Percentiles rank a stretch among this genome's conserved stretches.
These are phyloP conservation scores for Apostichopus japonicus DNA, from an alignment of 35 echinoderm and acorn worm genomes.

Conservation along the genomic window DNA sequence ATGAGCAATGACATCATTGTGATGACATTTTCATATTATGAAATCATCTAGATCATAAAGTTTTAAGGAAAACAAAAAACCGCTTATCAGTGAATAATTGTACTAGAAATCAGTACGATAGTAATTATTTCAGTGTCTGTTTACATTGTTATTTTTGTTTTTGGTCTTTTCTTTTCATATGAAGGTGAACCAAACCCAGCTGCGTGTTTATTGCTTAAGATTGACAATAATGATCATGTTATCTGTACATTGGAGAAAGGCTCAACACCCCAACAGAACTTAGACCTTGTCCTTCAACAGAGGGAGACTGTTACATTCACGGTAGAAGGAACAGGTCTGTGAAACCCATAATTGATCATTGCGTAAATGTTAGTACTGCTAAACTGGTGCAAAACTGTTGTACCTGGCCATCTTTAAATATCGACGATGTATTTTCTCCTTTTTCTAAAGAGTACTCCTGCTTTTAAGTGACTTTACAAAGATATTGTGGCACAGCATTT, in stretches of 20 bases:
- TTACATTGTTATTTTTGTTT: neutral
- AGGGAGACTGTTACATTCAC: slow-evolving; percentile 29
- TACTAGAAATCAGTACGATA: neutral
- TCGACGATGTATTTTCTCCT: too few species aligned
- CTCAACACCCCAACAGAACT: slow-evolving; percentile 14
- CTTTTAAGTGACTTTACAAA: too few species aligned
- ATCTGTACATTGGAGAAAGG: slow-evolving; percentile 46
- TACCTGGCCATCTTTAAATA: too few species aligned
- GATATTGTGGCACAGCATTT: too few species aligned
- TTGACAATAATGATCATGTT: neutral
- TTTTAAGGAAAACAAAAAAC: neutral
- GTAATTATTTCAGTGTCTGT: neutral
- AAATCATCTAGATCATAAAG: neutral
- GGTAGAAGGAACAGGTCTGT: slow-evolving; percentile 28
- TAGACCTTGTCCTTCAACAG: slow-evolving; percentile 41
- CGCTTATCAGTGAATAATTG: neutral
- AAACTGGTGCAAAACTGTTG: too few species aligned
- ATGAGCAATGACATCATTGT: too few species aligned
- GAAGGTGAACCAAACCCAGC: neutral
- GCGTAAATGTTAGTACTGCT: neutral
- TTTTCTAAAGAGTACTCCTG: too few species aligned
- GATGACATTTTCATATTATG: too few species aligned
- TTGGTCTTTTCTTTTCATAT: neutral
- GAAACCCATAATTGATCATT: neutral
- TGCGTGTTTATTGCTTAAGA: slow-evolving; percentile 23